Evolutionary conservation across 1,140 invertebrate species (phyloP).

Genomic region (Proales similis): DNA sequence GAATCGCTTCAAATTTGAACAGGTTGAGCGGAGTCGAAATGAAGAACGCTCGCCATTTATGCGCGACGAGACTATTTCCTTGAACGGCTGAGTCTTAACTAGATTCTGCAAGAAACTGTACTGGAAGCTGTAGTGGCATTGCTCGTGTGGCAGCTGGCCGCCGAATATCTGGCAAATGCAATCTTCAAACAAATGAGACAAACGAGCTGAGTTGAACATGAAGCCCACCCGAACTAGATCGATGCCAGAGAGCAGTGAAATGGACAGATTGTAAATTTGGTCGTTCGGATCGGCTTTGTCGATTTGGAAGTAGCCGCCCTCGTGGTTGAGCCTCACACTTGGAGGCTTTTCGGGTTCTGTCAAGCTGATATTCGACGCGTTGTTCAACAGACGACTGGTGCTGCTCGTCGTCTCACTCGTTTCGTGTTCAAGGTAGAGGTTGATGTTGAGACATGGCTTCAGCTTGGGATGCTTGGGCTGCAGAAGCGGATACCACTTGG

Average conservation of each 20-base stretch:
- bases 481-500: slow-evolving; percentile 54
- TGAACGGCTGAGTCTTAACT: slow-evolving; percentile 53
- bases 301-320: slow-evolving; percentile 53
- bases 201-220: too few relatives aligned
- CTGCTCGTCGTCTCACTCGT: slow-evolving; percentile 17
- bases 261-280: slow-evolving; percentile 51
- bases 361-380: slow-evolving; percentile 41
- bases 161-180: too few relatives aligned
- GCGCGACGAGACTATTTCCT: slow-evolving; percentile 50
- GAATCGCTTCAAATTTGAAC: slow-evolving; percentile 48
- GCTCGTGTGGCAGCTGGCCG: too few relatives aligned
- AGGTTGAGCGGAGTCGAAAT: slow-evolving; percentile 48
- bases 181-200: too few relatives aligned
- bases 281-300: slow-evolving; percentile 47
- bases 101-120: slow-evolving; percentile 55
- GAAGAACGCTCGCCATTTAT: slow-evolving; percentile 54
- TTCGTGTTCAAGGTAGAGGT: slow-evolving; percentile 53
- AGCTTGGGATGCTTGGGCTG: slow-evolving; percentile 54
- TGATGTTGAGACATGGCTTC: slow-evolving; percentile 52
- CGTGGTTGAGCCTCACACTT: slow-evolving; percentile 49
- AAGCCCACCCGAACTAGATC: slow-evolving; percentile 53
- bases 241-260: slow-evolving; percentile 52
- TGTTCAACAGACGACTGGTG: not conserved
- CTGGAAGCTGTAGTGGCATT: slow-evolving; percentile 52
- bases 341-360: slow-evolving; percentile 42